Conservation (phyloP, 2,797 vertebrate genomes). For the Eulemur coronatus region DNA sequence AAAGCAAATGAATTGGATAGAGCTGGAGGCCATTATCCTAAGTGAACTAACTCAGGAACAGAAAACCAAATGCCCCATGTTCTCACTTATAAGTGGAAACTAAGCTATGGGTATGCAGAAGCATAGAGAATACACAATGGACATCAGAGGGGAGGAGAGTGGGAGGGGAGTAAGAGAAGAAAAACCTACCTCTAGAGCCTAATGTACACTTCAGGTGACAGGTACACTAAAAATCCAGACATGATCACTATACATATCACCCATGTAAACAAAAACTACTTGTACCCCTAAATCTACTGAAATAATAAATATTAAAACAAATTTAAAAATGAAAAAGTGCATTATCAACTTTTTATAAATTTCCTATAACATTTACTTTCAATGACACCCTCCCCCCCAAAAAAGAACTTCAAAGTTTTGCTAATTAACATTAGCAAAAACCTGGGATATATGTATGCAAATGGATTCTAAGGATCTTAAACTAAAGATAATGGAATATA, state of each 20-base stretch:
- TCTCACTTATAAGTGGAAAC: not conserved
- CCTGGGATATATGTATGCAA: not conserved
- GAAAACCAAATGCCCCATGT: not conserved
- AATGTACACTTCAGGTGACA: not conserved
- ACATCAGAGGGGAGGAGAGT: not conserved
- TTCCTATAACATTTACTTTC: not conserved
- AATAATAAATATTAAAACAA: not conserved
- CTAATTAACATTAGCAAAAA: not conserved
- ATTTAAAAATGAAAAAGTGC: not conserved
- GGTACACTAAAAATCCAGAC: not conserved
- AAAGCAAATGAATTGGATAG: not conserved
- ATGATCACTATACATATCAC: not conserved
- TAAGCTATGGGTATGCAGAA: not conserved
- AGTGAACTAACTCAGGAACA: not conserved
- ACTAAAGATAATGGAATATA: not conserved
- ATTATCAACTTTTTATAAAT: not conserved
- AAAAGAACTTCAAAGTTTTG: not conserved
- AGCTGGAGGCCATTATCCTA: not conserved
- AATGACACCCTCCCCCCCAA: not conserved
- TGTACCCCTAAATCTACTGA: not conserved
- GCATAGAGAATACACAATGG: not conserved
- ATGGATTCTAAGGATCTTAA: not conserved
- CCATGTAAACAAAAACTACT: not conserved
- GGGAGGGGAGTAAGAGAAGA: not conserved
- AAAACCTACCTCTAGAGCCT: not conserved